Conservation (phyloP, 2,888 invertebrate genomes). For the Chelonus formosanus region DNA sequence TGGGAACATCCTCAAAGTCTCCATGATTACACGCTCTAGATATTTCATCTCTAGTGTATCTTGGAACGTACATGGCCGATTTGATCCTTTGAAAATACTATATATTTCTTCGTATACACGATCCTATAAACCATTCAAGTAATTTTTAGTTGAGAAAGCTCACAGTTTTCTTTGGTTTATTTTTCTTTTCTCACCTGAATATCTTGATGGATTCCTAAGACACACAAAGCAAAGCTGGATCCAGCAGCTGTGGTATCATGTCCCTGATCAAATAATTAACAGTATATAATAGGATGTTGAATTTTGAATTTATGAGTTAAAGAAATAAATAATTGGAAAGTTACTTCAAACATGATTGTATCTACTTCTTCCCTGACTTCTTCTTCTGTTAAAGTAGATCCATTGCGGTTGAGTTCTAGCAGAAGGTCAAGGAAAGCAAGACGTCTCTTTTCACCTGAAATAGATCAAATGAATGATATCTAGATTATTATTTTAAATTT, state of each 20-base stretch:
- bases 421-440: conserved; percentile 88
- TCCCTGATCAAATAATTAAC: conserved; percentile 65
- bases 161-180: neutral
- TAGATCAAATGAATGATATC: neutral
- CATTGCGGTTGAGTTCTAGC: conserved; percentile 79
- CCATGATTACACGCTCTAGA: conserved; percentile 82
- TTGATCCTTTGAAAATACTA: conserved; percentile 79
- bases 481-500: neutral
- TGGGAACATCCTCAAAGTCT: conserved; percentile 81
- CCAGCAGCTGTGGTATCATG: conserved; percentile 86
- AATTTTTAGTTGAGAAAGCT: neutral
- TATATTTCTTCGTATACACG: conserved; percentile 79
- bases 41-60: conserved; percentile 89
- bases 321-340: neutral
- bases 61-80: conserved; percentile 80
- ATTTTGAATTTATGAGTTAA: no score
- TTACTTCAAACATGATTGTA: conserved; percentile 87
- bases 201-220: conserved; percentile 79
- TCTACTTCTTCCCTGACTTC: conserved; percentile 87
- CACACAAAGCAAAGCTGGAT: conserved; percentile 81
- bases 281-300: no score
- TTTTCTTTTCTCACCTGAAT: conserved; percentile 67
- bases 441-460: conserved; percentile 76
- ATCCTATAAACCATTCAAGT: conserved; percentile 57
- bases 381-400: conserved; percentile 76